A percentile compares a stretch with the other conserved stretches of the same genome.
phyloP scores from a whole-genome alignment of 2,113 vertebrate genomes.

The Cololabis saira region DNA sequence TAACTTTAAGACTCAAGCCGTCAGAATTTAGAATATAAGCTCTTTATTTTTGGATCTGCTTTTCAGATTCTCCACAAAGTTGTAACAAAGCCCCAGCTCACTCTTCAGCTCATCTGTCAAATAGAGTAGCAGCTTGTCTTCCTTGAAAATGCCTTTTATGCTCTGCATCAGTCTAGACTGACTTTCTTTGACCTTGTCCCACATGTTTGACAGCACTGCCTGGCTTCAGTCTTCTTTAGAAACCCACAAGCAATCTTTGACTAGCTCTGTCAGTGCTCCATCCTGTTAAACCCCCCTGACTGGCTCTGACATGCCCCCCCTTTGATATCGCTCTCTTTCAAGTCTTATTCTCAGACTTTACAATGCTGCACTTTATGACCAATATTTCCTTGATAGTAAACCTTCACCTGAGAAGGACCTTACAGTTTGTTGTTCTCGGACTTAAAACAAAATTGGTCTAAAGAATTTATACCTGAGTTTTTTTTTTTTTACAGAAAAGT shows the following conservation, averaged over 20 bases:
- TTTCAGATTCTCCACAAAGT: conserved; percentile 55
- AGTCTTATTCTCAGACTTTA: neutral
- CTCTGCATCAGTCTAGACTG: conserved; percentile 18
- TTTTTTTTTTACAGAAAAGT: too few species aligned
- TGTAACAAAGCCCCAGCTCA: conserved; percentile 54
- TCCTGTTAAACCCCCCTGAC: conserved; percentile 8
- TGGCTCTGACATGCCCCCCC: conserved; percentile 6
- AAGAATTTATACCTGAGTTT: too few species aligned
- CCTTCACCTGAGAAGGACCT: neutral
- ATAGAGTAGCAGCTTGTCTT: conserved; percentile 17
- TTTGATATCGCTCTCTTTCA: neutral
- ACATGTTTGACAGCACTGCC: conserved; percentile 11
- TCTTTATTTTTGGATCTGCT: conserved; percentile 59
- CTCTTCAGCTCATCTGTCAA: conserved; percentile 41
- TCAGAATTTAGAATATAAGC: conserved; percentile 47
- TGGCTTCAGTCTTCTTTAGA: conserved; percentile 16
- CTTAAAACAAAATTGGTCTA: too few species aligned
- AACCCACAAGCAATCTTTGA: conserved; percentile 34
- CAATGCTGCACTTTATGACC: neutral
- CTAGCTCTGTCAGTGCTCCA: neutral
- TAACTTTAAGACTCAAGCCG: conserved; percentile 44
- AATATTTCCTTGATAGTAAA: too few species aligned
- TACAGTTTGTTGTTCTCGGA: neutral
- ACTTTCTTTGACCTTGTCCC: conserved; percentile 23
- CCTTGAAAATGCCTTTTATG: conserved; percentile 40